Conservation (phyloP, 2,797 vertebrate genomes). For the Gymnothorax reevesii region DNA sequence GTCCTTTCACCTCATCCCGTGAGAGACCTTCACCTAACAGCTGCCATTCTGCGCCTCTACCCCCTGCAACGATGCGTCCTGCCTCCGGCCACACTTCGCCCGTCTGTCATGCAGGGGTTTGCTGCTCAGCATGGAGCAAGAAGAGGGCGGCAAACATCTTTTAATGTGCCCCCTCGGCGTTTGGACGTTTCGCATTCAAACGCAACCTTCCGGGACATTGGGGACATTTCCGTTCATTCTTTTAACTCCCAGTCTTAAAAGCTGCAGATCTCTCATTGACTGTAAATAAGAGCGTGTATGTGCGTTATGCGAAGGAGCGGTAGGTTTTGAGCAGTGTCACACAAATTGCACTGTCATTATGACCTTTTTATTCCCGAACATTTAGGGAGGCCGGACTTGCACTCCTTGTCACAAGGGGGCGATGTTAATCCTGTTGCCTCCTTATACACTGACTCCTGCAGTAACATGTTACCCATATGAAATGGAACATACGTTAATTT, state of each 20-base stretch:
- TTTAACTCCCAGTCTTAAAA: constrained; percentile 33
- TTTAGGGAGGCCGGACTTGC: neutral
- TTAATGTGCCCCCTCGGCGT: neutral
- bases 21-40: neutral
- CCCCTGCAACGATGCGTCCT: neutral
- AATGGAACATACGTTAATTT: constrained; percentile 9
- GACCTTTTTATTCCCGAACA: constrained; percentile 1
- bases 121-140: neutral
- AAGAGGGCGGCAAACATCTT: neutral
- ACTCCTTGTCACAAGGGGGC: constrained; percentile 48
- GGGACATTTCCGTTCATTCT: neutral
- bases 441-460: constrained; percentile 16
- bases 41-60: neutral
- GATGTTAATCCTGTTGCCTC: constrained; percentile 29
- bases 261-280: constrained; percentile 6
- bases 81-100: neutral
- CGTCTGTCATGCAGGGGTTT: neutral
- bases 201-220: neutral
- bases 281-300: constrained; percentile 17
- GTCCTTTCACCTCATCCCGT: neutral
- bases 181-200: neutral
- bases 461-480: neutral
- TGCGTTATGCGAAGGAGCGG: neutral
- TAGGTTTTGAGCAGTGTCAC: neutral
- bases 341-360: neutral